phyloP scores from a whole-genome alignment of 2,113 vertebrate genomes.

The Bubalus kerabau region DNA sequence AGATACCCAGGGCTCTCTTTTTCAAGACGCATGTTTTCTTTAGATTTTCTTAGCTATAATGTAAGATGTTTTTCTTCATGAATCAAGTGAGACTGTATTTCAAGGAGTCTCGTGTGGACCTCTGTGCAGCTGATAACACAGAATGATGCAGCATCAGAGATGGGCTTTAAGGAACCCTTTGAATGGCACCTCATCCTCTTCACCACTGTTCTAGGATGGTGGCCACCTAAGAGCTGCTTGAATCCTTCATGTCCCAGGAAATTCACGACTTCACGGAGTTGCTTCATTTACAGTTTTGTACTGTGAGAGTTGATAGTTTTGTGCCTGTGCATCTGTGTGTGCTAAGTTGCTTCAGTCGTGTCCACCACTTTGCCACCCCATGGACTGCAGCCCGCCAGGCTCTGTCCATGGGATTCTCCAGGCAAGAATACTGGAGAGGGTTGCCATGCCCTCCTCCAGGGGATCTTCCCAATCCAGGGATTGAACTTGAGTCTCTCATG shows the following conservation, averaged over 20 bases:
- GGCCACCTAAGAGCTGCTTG: not conserved
- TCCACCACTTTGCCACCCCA: not conserved
- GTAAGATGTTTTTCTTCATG: slow-evolving; percentile 32
- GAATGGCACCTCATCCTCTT: rapidly evolving
- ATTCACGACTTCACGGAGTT: not conserved
- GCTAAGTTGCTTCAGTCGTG: not conserved
- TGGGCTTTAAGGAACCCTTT: not conserved
- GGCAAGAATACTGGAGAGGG: not conserved
- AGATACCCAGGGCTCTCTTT: not conserved
- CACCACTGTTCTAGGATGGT: not conserved
- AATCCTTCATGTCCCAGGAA: not conserved
- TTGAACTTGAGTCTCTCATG: rapidly evolving
- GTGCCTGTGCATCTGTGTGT: not conserved
- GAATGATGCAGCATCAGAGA: not conserved
- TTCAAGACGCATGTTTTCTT: not conserved
- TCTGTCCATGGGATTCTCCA: not conserved
- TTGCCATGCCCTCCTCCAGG: not conserved
- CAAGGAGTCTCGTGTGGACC: not conserved
- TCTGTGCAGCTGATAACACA: not conserved
- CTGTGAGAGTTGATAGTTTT: not conserved
- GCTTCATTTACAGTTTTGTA: not conserved
- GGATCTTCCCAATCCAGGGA: not conserved
- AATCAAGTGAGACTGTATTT: slow-evolving; percentile 8
- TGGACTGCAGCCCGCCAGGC: not conserved
- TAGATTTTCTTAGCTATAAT: not conserved